Conservation (phyloP, 2,113 vertebrate species). For the Phaetusa simplex region DNA sequence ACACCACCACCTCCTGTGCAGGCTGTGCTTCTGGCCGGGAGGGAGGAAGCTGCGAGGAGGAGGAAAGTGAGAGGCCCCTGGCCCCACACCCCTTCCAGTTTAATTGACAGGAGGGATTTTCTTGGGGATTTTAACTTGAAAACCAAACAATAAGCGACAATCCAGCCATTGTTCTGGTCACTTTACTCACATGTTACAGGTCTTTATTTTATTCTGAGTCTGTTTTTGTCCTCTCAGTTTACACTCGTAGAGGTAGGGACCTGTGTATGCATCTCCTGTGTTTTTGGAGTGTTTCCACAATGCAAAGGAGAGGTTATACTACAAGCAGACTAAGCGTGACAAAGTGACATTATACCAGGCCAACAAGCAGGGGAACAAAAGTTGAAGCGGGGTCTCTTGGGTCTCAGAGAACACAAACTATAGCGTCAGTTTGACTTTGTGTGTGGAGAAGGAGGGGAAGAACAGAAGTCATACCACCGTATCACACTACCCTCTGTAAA, state of each 20-base stretch:
- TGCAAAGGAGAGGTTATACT: background rate
- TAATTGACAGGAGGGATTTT: constrained; percentile 59
- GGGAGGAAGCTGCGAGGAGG: background rate
- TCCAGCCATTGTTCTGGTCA: constrained; percentile 54
- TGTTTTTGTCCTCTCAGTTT: constrained; percentile 59
- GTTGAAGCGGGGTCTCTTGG: background rate
- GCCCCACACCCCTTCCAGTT: background rate
- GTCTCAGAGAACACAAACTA: background rate
- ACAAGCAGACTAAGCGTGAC: background rate
- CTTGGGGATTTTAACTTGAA: constrained; percentile 55
- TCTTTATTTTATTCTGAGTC: constrained; percentile 35
- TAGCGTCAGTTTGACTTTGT: background rate
- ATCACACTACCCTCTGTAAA: background rate
- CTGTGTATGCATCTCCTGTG: background rate
- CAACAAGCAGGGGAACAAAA: background rate
- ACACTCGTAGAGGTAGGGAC: constrained; percentile 11
- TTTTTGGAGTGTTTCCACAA: constrained; percentile 26
- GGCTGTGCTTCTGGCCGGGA: background rate
- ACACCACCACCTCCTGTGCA: background rate
- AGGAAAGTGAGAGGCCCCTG: background rate
- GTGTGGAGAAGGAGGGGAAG: background rate
- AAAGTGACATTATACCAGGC: constrained; percentile 18
- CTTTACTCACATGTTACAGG: constrained; percentile 53
- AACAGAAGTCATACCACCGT: background rate
- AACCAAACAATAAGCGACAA: constrained; percentile 47